phyloP scores from a whole-genome alignment of 1,140 invertebrate species.

The Danaus melanippus region DNA sequence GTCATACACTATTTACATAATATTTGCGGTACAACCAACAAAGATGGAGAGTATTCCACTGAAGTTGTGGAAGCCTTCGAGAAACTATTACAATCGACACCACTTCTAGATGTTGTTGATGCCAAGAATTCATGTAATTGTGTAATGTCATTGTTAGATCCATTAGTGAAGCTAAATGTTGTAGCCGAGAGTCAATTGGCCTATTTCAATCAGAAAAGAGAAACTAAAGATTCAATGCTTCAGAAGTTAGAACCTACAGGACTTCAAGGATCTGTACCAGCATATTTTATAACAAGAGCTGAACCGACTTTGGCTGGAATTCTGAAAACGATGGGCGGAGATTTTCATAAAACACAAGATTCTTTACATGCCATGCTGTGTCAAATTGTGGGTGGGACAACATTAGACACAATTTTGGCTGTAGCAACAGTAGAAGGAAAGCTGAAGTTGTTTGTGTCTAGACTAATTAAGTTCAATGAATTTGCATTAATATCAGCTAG shows the following conservation, averaged over 20 bases:
- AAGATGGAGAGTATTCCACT: slow-evolving; percentile 77
- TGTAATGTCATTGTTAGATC: slow-evolving; percentile 86
- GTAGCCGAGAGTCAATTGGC: slow-evolving; percentile 84
- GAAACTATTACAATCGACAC: slow-evolving; percentile 83
- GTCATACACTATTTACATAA: slow-evolving; percentile 81
- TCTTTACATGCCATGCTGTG: slow-evolving; percentile 73
- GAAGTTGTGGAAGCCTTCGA: slow-evolving; percentile 89
- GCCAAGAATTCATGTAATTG: slow-evolving; percentile 90
- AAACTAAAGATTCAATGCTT: slow-evolving; percentile 64
- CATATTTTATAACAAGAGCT: slow-evolving; percentile 84
- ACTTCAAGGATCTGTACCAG: slow-evolving; percentile 77
- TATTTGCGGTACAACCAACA: slow-evolving; percentile 67
- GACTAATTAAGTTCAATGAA: slow-evolving; percentile 94
- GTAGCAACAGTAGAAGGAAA: slow-evolving; percentile 93
- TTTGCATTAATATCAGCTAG: slow-evolving; percentile 82
- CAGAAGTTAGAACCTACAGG: slow-evolving; percentile 78
- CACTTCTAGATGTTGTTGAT: slow-evolving; percentile 91
- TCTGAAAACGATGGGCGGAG: slow-evolving; percentile 88
- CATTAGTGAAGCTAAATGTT: slow-evolving; percentile 85
- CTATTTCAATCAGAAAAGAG: slow-evolving; percentile 80
- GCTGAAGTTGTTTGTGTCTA: slow-evolving; percentile 87
- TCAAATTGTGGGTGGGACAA: slow-evolving; percentile 76
- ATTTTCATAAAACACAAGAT: slow-evolving; percentile 91
- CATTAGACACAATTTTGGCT: slow-evolving; percentile 89
- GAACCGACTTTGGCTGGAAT: slow-evolving; percentile 90